phyloP scores from a whole-genome alignment of 2,888 invertebrate species.

The Apoderus coryli region DNA sequence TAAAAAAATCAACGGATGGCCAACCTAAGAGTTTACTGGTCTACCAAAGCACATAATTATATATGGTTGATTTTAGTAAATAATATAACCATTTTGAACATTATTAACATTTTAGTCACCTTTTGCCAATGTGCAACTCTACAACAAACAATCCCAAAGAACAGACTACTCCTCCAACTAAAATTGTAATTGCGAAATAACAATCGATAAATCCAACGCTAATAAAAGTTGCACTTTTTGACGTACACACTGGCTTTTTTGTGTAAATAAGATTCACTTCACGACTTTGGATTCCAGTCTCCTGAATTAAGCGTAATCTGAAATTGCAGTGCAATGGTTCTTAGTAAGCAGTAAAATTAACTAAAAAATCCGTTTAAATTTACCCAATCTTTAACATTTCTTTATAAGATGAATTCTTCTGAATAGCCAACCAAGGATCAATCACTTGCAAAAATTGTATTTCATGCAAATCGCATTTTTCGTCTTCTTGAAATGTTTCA shows the following conservation, averaged over 20 bases:
- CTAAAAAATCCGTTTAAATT: no score
- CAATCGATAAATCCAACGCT: conserved; percentile 45
- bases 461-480: conserved; percentile 58
- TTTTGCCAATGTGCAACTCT: no score
- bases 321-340: no score
- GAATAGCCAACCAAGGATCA: conserved; percentile 48
- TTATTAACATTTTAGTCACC: no score
- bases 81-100: no score
- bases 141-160: no score
- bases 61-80: no score
- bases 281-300: conserved; percentile 42
- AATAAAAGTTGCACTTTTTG: conserved; percentile 41
- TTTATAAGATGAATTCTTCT: conserved; percentile 45
- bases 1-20: no score
- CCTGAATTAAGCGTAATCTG: conserved; percentile 41
- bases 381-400: conserved; percentile 51
- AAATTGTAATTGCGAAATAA: conserved; percentile 33
- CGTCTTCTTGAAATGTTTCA: conserved; percentile 52
- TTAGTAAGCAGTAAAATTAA: no score
- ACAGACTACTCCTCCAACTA: no score
- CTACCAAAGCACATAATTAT: no score
- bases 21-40: no score
- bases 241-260: conserved; percentile 42
- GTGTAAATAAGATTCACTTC: conserved; percentile 42
- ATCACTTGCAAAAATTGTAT: conserved; percentile 45